phyloP scores from a whole-genome alignment of 1,140 invertebrate species.

The Anoplolepis gracilipes region DNA sequence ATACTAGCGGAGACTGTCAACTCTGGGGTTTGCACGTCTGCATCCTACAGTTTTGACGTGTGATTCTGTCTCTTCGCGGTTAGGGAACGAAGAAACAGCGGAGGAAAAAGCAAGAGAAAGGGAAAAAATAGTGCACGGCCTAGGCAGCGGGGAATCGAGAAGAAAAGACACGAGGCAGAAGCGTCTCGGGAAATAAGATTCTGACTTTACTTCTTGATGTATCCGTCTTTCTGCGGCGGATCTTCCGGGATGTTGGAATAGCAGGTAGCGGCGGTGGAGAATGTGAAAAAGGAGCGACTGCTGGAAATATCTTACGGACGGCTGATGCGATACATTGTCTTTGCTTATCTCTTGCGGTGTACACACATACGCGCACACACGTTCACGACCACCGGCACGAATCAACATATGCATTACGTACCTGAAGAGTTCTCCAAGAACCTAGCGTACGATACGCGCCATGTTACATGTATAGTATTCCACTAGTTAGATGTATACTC shows the following conservation, averaged over 20 bases:
- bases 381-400: conserved; percentile 17
- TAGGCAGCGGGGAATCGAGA: conserved; percentile 24
- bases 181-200: conserved; percentile 78
- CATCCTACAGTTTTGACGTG: conserved; percentile 74
- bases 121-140: conserved; percentile 6
- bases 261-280: background rate
- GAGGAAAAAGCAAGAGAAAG: background rate
- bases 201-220: conserved; percentile 78
- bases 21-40: conserved; percentile 40
- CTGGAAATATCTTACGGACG: conserved; percentile 67
- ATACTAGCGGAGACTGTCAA: conserved; percentile 63
- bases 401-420: conserved; percentile 65
- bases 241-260: conserved; percentile 65
- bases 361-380: background rate
- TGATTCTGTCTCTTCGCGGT: conserved; percentile 67
- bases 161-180: conserved; percentile 66
- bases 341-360: conserved; percentile 63
- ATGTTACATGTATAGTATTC: conserved; percentile 29
- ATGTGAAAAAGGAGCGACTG: conserved; percentile 60
- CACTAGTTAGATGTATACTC: conserved; percentile 25
- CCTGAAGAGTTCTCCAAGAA: conserved; percentile 44
- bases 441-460: background rate
- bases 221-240: conserved; percentile 65
- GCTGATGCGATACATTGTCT: conserved; percentile 74
- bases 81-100: background rate